Conservation (phyloP, 2,797 vertebrate genomes). For the Zenarchopterus dispar region DNA sequence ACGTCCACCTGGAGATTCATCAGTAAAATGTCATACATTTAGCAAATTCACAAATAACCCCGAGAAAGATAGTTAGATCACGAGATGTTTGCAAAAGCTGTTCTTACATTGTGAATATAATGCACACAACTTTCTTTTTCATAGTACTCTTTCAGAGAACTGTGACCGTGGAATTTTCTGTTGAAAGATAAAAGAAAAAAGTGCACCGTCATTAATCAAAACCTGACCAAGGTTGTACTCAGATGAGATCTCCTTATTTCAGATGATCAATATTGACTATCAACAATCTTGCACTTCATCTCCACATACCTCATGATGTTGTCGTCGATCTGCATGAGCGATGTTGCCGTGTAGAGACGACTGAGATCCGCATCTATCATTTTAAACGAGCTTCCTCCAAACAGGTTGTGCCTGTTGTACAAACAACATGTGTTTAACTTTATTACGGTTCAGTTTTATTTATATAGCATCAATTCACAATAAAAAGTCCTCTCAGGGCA, state of each 20-base stretch:
- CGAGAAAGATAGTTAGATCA: conserved; percentile 9
- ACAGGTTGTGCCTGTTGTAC: conserved; percentile 86
- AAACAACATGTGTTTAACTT: neutral
- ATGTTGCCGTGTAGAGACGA: conserved; percentile 93
- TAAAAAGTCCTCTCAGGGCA: neutral
- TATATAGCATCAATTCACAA: neutral
- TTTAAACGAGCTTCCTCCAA: conserved; percentile 84
- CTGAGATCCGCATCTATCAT: conserved; percentile 88
- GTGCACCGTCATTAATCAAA: neutral
- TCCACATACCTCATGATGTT: conserved; percentile 92
- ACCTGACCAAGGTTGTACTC: too few species aligned
- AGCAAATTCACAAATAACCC: conserved; percentile 10
- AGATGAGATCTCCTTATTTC: neutral
- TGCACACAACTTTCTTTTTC: conserved; percentile 97
- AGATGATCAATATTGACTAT: neutral
- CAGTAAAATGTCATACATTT: neutral
- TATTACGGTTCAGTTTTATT: neutral
- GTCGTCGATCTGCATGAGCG: conserved; percentile 99
- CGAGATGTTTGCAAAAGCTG: neutral
- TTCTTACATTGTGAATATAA: conserved; percentile 94
- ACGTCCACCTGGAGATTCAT: conserved; percentile 86
- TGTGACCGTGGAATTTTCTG: conserved; percentile 97
- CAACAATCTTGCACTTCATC: too few species aligned
- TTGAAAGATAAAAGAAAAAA: conserved; percentile 27
- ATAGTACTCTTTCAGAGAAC: conserved; percentile 95